These are phyloP conservation scores for Gastrophysa polygoni DNA, from an alignment of 2,888 invertebrate genomes.

Conservation along the genomic window DNA sequence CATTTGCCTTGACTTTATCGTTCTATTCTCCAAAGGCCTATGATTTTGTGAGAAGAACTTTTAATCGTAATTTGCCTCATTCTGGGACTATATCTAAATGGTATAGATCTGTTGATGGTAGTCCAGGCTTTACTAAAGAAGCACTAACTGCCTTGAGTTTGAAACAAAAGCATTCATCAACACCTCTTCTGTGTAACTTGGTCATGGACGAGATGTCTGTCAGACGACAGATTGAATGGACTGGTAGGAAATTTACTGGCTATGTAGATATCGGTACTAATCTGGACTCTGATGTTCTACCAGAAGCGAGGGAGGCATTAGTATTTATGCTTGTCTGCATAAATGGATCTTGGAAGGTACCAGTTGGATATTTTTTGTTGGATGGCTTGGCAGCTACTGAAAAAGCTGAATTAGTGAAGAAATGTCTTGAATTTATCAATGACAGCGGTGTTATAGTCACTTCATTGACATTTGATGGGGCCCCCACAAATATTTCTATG, in stretches of 20 bases:
- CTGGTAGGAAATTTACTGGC: conserved; percentile 30
- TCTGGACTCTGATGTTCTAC: conserved; percentile 35
- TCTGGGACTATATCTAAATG: conserved; percentile 21
- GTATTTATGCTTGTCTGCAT: conserved; percentile 32
- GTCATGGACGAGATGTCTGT: conserved; percentile 44
- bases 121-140: conserved; percentile 26
- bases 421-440: conserved; percentile 27
- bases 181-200: conserved; percentile 34
- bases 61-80: conserved; percentile 23
- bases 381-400: conserved; percentile 28
- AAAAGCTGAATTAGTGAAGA: conserved; percentile 27
- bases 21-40: conserved; percentile 30
- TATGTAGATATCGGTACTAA: conserved; percentile 33
- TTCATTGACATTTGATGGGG: conserved; percentile 40
- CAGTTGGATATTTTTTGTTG: conserved; percentile 38
- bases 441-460: conserved; percentile 30
- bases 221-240: conserved; percentile 32
- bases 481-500: conserved; percentile 27
- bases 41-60: conserved; percentile 26
- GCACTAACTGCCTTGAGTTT: conserved; percentile 35
- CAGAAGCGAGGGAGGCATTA: conserved; percentile 38
- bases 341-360: conserved; percentile 39
- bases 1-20: not conserved
- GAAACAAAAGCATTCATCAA: conserved; percentile 2
- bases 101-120: conserved; percentile 25